Base-by-base conservation (phyloP, 2,113 vertebrate genomes). In the Sterrhoptilus dennistouni region DNA sequence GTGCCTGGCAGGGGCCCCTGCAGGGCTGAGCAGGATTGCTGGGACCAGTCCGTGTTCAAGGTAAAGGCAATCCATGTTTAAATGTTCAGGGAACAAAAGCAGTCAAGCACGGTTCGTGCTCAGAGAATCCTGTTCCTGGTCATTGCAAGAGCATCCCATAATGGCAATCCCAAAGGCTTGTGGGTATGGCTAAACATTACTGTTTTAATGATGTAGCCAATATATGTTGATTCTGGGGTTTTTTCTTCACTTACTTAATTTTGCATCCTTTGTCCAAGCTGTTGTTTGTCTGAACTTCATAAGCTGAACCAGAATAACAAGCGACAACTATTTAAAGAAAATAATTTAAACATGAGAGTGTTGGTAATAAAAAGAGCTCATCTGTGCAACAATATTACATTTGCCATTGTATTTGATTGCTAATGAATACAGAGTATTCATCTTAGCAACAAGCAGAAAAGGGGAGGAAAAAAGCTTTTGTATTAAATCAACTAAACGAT, bases 401-500 rank as follows among this genome's bases (percentile, higher is more conserved):
- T 97, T 96, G 87, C 93, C 95, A 66, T 89, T 95, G 87, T 97
- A 92, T 96, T 97, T 97, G 96, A 96, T 97, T 97, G 86, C 94
- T 97, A 97, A 97, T 97, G 97, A 97, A 97, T 92, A 95, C 83
- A 16, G 77, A 94, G 92, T 94, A 97, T 97, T 98, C 93, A 93
- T 98, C 96, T 96, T 95, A 83, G 79, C 91, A 95, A 92, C 74
- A 86, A 84, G 83, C 80, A 90, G 96, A 94, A 96, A 97, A 96
- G 94, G 85, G 87, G 54, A 94, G 54, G 68, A 84, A 95, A 83
- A 83, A 84, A 96, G 84, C 61, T 95, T 97, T 96, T 95, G 90
- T 96, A 97, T 97, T 98, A 98, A 98, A 97, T 98, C 97, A 97
- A 87, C 80, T 93, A 94, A 98, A 97, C 50, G 61, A 97, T 91